Conservation (phyloP, 1,140 invertebrate genomes). For the Polypedilum vanderplanki region DNA sequence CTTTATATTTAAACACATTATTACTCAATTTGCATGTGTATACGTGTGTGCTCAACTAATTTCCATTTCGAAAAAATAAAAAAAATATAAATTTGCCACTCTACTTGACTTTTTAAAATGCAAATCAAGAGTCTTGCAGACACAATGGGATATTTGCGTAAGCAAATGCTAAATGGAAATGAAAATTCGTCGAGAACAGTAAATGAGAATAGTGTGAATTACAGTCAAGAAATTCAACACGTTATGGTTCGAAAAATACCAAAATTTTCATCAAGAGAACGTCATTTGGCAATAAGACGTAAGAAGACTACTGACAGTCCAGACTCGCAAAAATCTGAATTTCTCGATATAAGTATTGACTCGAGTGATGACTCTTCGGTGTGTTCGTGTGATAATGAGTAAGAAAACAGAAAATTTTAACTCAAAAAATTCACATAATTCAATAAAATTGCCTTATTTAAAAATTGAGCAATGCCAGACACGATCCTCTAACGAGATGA, state of each 20-base stretch:
- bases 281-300: conserved; percentile 57
- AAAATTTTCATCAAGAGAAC: conserved; percentile 58
- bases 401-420: neutral
- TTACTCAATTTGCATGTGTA: neutral
- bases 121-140: conserved; percentile 3
- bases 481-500: neutral
- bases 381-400: conserved; percentile 14
- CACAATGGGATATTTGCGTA: neutral
- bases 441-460: too few species aligned
- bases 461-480: neutral
- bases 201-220: conserved; percentile 28
- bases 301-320: conserved; percentile 42
- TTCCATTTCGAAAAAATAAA: neutral
- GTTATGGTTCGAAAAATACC: conserved; percentile 52
- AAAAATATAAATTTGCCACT: neutral
- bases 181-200: neutral
- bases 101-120: neutral
- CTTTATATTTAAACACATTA: neutral
- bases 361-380: neutral
- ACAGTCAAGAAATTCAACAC: conserved; percentile 42
- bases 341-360: neutral
- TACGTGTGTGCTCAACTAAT: neutral
- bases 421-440: too few species aligned
- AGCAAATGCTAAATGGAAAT: neutral
- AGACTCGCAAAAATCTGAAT: neutral